Base-by-base conservation (phyloP, 2,113 vertebrate genomes). In the Psophia crepitans region DNA sequence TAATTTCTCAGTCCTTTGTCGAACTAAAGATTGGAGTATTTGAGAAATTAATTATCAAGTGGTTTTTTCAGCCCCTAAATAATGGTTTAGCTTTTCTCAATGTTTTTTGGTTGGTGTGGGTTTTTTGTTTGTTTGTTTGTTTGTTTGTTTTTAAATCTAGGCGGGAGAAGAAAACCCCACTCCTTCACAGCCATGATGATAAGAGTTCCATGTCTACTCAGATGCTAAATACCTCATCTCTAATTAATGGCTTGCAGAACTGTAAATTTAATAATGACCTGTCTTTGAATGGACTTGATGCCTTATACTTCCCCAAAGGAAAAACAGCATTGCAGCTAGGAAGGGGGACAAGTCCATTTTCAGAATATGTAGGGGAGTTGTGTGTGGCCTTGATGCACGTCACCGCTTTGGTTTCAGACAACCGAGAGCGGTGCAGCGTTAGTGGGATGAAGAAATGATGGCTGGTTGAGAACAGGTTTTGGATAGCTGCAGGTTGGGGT, bases 351-450 rank as follows among this genome's bases (percentile, higher is more conserved):
- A 82, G 9, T 44, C 33, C 3, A 0, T 71, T 71, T 58, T 22
- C 39, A 33, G 41, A 17, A 7, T 18, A 5, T 0, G 2, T 8
- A 5, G 7, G 35, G 70, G 33, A 46, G 53, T 11, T 51, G 18
- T 1, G 1, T 11, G 17, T 65, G 46, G 33, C 61, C 53, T 71
- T 43, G 57, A 7, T 43, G 14, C 15, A 2, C 21, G 12, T 48
- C 10, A 2, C 44, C 27, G 33, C 33, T 77, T 32, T 8, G 14
- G 37, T 37, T 70, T 87, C 27, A 44, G 35, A 76, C 24, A 37
- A 0, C 63, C 8, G 33, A 8, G 27, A 37, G 65, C 5, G 0
- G 6, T 26, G 46, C 43, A 24, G 21, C 1, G 0, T 28, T 54
- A 35, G 23, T 13, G 24, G 33, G 33, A 11, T 53, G 68, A 56